Evolutionary conservation across 2,113 vertebrate genomes (phyloP), one percentile per base, ranked within the genome.

Genomic region (Chitala chitala): DNA sequence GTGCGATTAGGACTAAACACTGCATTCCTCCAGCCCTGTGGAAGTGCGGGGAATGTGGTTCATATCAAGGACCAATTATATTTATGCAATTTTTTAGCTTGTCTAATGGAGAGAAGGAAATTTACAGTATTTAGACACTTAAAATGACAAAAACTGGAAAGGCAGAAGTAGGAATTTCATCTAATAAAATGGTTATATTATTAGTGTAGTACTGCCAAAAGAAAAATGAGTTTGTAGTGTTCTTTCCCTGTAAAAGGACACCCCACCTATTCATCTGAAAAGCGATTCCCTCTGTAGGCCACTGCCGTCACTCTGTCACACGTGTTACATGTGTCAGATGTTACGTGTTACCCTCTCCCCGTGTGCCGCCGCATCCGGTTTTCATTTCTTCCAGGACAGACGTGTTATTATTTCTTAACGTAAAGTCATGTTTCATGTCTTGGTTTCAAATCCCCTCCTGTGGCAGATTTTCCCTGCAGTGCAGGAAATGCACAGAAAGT

Each of bases 91-190:
- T 72, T 79, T 77, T 53, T 54, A 54, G 65, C 63, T 44, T 61
- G 42, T 44, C 17, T 48, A 51, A 17, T 33, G 29, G 20, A 73
- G 55, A 68, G 24, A 66, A 69, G 69, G 75, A 53, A 72, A 58
- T 56, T 55, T 29, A 48, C 51, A 53, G 54, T 61, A 61, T 75
- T 56, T 66, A 72, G 46, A 40, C n/a, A 46, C 63, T 55, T 40
- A 72, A 71, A 79, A 75, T 66, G 50, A 36, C 64, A 68, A 55
- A 38, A 42, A 69, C 78, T 80, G 75, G 77, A 80, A 82, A 78
- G 72, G 69, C 58, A 59, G 72, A 77, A 40, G 44, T 44, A 40
- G 71, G 74, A 76, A 75, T 79, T 74, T 73, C 69, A 68, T 48
- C 24, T 15, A 48, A 68, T 5, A 46, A 42, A 68, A 8, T 22